Evolutionary conservation across 2,888 invertebrate genomes (phyloP), one percentile per base, ranked within the genome.

Genomic region (Scelioninae gen. 2): DNA sequence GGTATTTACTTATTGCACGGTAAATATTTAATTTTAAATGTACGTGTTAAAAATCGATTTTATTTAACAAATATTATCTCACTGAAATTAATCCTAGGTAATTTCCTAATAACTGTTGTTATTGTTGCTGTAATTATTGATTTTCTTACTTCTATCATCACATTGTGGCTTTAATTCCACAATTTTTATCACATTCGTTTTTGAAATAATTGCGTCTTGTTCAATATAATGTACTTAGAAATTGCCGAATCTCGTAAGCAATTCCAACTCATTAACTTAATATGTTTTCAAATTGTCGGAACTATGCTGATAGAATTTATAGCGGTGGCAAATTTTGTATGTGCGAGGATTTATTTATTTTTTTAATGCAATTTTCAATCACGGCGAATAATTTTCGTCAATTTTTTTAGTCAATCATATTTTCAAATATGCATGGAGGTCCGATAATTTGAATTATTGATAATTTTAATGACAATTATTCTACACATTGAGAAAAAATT

Each of bases 151-250:
- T 11, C 43, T 6, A 28, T 39, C 45, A 22, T 60, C 45, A 15
- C 46, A 46, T 3, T 5, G 22, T 5, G 22, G 5, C 22, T 22
- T 22, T 2, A 22, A 22, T 4, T 22, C 3, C 22, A 5, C 2
- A 22, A 5, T 5, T n/a, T 13, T 46, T 25, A 2, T 5, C 13
- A n/a, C 15, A 48, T 15, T 31, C 0, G n/a, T 7, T 10, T 18
- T 25, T 2, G 22, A 46, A 11, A 22, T 9, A 35, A n/a, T n/a
- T n/a, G n/a, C n/a, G n/a, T 41, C 33, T 6, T 6, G 25, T 3
- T 37, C 7, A 15, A 13, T 5, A 37, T 5, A 35, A 58, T 73
- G 68, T 73, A 73, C 73, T 73, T 73, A 73, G 41, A 33, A 19
- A n/a, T n/a, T 15, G 31, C 4, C 25, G 53, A 60, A 68, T 60